These are phyloP conservation scores for Salpingus planirostris DNA, from an alignment of 2,888 invertebrate species.

Conservation along the genomic window DNA sequence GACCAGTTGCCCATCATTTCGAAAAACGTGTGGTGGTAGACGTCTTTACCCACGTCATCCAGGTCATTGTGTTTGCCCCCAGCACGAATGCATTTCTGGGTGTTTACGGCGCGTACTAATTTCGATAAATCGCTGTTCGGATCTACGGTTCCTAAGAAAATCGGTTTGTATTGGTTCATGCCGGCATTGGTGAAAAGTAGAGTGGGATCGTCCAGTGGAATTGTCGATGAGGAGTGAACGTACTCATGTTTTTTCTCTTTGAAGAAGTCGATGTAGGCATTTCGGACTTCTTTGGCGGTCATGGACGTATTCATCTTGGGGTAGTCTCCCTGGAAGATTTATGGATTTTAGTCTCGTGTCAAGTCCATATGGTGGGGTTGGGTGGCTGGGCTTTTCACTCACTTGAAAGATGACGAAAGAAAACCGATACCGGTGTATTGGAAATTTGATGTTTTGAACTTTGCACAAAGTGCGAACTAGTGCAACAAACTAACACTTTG, in stretches of 20 bases:
- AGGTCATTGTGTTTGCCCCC: constrained; percentile 99
- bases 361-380: no score
- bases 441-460: no score
- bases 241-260: constrained; percentile 81
- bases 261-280: constrained; percentile 84
- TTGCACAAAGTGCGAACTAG: no score
- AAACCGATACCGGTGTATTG: no score
- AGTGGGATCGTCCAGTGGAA: constrained; percentile 97
- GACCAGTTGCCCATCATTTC: constrained; percentile 99
- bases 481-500: no score
- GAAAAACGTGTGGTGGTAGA: constrained; percentile 99
- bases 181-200: constrained; percentile 95
- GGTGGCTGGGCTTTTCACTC: no score
- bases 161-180: constrained; percentile 99
- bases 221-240: constrained; percentile 95
- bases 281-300: constrained; percentile 72
- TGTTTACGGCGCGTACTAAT: constrained; percentile 82
- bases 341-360: no score
- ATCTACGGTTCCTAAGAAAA: constrained; percentile 92
- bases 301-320: constrained; percentile 31
- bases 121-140: constrained; percentile 94
- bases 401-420: no score
- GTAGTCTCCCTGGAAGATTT: not conserved
- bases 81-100: constrained; percentile 98
- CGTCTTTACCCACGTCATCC: constrained; percentile 99